Evolutionary conservation across 2,888 invertebrate species (phyloP), one percentile per base, ranked within the genome.

Genomic region (Harmothoe impar): DNA sequence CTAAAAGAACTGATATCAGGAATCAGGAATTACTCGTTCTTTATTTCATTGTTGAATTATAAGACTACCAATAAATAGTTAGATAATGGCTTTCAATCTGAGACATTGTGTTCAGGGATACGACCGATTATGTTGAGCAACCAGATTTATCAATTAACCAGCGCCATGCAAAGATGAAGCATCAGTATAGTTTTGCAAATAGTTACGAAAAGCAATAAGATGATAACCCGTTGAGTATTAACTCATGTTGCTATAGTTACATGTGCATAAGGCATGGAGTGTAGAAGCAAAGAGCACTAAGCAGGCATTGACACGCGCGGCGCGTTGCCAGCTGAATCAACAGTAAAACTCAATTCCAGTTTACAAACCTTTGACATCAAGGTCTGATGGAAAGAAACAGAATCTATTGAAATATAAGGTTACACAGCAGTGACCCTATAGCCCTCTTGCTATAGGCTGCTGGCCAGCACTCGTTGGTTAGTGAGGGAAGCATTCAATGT

Each of bases 301-400:
- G 81, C 43, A 81, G 33, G 72, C 72, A 17, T 72, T 81, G 23
- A 20, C 7, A 20, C n/a, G 81, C 81, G 43, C 81, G 10, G 81
- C 81, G 81, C 81, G 15, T 5, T n/a, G 62, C 12, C 15, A n/a
- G 20, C 62, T 62, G 62, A 62, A 62, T 15, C 62, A 81, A 81
- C 33, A 33, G 25, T 12, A 81, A 3, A 35, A 43, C 35, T 72
- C 25, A 72, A 62, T 62, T 25, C 31, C 72, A 15, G 72, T 35
- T 33, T 81, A 81, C 81, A 81, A 81, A 81, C 81, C 81, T 81
- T 81, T 43, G 81, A 20, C 81, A 5, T 81, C 43, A 0, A 81
- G 20, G 81, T 43, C 81, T 81, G 81, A 43, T 43, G 43, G 43
- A 81, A 81, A 35, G 33, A 81, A 43, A 81, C 23, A 62, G 62